These are phyloP conservation scores for Pavo muticus DNA, from an alignment of 2,113 vertebrate species.

Conservation along the genomic window DNA sequence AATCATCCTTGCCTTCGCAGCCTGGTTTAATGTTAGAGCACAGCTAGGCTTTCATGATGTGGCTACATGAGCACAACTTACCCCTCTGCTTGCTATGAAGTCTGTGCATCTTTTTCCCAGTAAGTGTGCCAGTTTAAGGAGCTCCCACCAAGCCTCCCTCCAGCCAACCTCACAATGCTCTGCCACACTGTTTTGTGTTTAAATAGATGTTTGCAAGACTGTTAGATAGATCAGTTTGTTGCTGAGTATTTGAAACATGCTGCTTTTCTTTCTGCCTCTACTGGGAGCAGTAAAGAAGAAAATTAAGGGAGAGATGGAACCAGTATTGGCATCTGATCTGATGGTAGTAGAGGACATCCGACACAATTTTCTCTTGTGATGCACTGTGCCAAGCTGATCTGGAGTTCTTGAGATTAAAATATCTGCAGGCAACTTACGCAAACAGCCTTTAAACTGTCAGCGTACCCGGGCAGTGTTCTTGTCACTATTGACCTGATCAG, in stretches of 20 bases:
- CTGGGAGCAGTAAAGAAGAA: not conserved
- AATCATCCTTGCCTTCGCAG: not conserved
- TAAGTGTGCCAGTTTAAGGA: not conserved
- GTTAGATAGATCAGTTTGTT: not conserved
- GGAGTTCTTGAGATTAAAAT: not conserved
- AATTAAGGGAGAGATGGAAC: not conserved
- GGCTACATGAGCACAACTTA: not conserved
- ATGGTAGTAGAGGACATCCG: not conserved
- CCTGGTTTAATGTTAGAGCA: not conserved
- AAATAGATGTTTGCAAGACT: not conserved
- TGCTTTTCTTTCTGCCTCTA: not conserved
- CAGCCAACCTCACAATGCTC: fast-evolving
- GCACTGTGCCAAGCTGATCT: not conserved
- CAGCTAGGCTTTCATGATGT: not conserved
- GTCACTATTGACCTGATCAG: fast-evolving
- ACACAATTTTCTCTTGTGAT: not conserved
- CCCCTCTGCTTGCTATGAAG: not conserved
- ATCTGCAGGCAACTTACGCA: not conserved
- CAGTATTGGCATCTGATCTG: not conserved
- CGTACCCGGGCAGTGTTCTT: no score
- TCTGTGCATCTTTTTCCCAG: not conserved
- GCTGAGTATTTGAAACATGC: not conserved
- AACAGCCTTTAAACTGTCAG: not conserved
- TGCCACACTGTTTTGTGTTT: not conserved
- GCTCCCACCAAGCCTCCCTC: not conserved